Evolutionary conservation across 2,113 vertebrate species (phyloP).

Genomic region (Ramphastos sulfuratus): DNA sequence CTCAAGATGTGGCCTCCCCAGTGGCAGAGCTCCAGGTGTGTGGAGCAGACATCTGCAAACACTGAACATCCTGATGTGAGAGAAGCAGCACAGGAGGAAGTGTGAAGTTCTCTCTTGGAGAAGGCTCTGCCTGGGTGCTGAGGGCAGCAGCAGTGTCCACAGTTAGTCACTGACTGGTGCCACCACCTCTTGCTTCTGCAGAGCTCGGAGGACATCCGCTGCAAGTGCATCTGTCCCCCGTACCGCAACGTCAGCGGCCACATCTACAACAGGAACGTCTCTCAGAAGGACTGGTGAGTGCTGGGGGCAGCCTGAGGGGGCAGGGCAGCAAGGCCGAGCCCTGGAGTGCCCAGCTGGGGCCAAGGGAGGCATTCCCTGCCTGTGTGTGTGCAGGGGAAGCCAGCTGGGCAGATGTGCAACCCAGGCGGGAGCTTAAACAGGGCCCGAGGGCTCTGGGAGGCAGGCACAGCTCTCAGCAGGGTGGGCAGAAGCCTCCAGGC

Average conservation of each 20-base stretch:
- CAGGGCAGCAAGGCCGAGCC: background rate
- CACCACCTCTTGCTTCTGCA: slow-evolving; percentile 42
- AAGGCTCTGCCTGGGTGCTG: background rate
- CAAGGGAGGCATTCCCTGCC: background rate
- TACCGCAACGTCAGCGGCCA: slow-evolving; percentile 92
- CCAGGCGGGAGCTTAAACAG: background rate
- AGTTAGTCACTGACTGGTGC: accelerated
- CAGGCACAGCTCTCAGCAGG: background rate
- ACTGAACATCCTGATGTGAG: background rate
- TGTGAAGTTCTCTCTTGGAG: background rate
- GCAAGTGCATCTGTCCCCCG: slow-evolving; percentile 95
- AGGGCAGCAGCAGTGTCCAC: background rate
- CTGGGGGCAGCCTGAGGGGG: background rate
- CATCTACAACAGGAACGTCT: slow-evolving; percentile 92
- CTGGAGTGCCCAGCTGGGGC: background rate
- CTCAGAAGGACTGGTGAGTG: slow-evolving; percentile 95
- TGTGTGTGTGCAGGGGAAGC: background rate
- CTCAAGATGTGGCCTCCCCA: no score
- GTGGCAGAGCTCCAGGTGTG: no score
- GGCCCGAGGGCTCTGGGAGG: background rate
- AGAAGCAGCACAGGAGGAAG: background rate
- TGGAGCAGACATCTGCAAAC: background rate
- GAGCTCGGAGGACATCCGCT: slow-evolving; percentile 92
- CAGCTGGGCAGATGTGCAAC: background rate
- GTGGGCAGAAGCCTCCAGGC: background rate